Evolutionary conservation across 2,797 vertebrate genomes (phyloP).

Genomic region (Anguilla marmorata): DNA sequence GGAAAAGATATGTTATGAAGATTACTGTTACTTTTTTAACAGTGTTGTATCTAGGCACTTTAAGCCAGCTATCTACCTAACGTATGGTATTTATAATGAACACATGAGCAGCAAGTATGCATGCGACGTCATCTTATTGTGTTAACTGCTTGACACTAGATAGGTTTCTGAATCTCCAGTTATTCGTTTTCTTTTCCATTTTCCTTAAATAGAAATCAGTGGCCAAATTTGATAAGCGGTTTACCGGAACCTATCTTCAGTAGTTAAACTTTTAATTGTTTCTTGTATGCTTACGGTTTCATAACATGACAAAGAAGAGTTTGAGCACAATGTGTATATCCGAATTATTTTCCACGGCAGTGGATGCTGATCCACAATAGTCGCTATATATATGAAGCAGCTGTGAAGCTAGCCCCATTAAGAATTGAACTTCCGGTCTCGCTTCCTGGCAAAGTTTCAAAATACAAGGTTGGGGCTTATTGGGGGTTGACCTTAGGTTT

Average conservation of each 20-base stretch:
- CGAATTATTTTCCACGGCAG: not conserved
- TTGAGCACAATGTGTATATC: not conserved
- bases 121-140: too few species aligned
- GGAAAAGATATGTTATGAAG: too few species aligned
- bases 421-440: too few species aligned
- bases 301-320: not conserved
- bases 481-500: too few species aligned
- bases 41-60: not conserved
- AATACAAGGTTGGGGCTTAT: too few species aligned
- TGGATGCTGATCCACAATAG: not conserved
- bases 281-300: not conserved
- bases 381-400: not conserved
- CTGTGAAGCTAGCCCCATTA: not conserved
- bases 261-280: not conserved
- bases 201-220: not conserved
- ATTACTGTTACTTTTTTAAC: not conserved
- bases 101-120: too few species aligned
- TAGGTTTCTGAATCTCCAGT: too few species aligned
- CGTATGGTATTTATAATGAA: too few species aligned
- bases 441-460: too few species aligned
- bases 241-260: not conserved
- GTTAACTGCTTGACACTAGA: too few species aligned
- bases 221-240: not conserved
- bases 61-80: not conserved
- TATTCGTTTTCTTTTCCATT: not conserved